These are phyloP conservation scores for Oligia latruncula DNA, from an alignment of 2,888 invertebrate species.

Conservation along the genomic window DNA sequence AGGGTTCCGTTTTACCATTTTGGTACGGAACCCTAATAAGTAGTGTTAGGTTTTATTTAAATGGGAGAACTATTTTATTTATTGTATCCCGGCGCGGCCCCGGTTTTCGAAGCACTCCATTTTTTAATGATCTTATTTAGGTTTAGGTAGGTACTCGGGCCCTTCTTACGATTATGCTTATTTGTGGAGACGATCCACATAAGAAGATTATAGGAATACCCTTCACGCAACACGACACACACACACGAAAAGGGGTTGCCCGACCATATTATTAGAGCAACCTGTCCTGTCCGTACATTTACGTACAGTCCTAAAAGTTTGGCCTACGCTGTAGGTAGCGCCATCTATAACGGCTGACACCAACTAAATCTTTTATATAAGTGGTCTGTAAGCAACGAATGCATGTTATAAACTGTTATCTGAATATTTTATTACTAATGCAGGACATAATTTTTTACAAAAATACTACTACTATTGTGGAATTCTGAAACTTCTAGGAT, in stretches of 20 bases:
- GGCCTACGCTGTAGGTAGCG: background rate
- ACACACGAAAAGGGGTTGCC: background rate
- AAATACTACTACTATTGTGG: background rate
- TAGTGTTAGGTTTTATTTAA: background rate
- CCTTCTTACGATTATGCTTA: background rate
- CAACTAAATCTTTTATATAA: background rate
- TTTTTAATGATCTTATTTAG: background rate
- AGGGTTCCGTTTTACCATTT: no score
- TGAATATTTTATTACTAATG: background rate
- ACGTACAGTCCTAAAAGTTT: background rate
- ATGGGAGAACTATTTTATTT: background rate
- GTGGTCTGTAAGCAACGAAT: background rate
- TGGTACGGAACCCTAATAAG: background rate
- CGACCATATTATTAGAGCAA: background rate
- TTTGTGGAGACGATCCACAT: background rate
- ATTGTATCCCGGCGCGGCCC: background rate
- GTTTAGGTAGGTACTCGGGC: background rate
- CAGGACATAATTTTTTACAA: background rate
- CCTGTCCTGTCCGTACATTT: background rate
- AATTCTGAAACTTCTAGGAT: constrained; percentile 1
- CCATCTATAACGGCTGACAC: constrained; percentile 8
- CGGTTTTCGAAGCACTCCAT: background rate
- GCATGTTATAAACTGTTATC: background rate
- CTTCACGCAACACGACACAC: background rate
- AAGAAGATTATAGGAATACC: background rate